Evolutionary conservation across 2,888 invertebrate species (phyloP).

Genomic region (Ctenicera cuprea): DNA sequence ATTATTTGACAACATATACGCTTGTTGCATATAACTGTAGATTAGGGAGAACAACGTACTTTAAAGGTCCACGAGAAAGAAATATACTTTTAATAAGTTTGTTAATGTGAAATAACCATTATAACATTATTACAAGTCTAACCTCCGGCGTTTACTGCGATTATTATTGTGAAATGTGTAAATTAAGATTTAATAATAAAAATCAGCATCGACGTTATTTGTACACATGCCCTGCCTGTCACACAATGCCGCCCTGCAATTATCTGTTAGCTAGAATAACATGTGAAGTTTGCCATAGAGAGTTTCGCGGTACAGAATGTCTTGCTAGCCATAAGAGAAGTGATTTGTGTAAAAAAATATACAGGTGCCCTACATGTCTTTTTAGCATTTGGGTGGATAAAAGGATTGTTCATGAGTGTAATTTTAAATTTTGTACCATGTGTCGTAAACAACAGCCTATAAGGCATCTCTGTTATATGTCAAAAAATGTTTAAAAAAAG

Average conservation of each 20-base stretch:
- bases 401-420: constrained; percentile 2
- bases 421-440: background rate
- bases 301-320: constrained; percentile 1
- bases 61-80: constrained; percentile 19
- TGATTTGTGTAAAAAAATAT: background rate
- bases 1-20: constrained; percentile 4
- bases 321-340: background rate
- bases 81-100: constrained; percentile 8
- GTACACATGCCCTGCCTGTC: constrained; percentile 19
- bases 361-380: constrained; percentile 6
- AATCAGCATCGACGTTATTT: background rate
- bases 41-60: background rate
- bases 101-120: constrained; percentile 31
- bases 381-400: constrained; percentile 5
- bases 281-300: background rate
- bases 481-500: background rate
- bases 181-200: constrained; percentile 5
- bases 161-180: constrained; percentile 42
- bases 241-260: background rate
- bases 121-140: constrained; percentile 42
- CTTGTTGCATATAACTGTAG: constrained; percentile 23
- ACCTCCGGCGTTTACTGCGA: background rate
- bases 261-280: background rate
- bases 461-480: constrained; percentile 21
- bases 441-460: constrained; percentile 6